Evolutionary conservation across 2,113 vertebrate genomes (phyloP).

Genomic region (Sciurus niger): DNA sequence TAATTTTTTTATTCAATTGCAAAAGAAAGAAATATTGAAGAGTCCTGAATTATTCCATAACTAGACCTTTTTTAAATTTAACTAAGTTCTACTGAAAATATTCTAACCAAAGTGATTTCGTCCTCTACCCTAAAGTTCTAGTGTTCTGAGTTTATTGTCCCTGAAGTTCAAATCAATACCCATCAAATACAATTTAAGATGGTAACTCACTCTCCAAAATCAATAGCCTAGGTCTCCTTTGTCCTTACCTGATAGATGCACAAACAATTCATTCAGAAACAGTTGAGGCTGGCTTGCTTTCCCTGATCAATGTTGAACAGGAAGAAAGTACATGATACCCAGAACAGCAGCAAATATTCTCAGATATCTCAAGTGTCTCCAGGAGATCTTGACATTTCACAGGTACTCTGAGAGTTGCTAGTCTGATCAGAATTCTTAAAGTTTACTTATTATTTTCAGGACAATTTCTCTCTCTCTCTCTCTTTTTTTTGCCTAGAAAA

Average conservation of each 20-base stretch:
- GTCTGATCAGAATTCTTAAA: not conserved
- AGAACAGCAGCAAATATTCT: too few species aligned
- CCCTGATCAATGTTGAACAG: not conserved
- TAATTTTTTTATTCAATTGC: too few species aligned
- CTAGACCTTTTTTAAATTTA: not conserved
- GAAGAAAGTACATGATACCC: not conserved
- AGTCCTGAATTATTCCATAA: not conserved
- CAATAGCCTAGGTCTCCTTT: not conserved
- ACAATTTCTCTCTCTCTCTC: not conserved
- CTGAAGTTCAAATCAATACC: not conserved
- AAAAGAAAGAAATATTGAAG: not conserved
- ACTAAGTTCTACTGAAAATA: not conserved
- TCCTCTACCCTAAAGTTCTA: not conserved
- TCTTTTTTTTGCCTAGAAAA: not conserved
- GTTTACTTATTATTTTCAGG: not conserved
- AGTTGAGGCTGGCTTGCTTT: not conserved
- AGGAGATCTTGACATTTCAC: not conserved
- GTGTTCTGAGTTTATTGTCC: not conserved
- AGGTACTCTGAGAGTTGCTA: not conserved
- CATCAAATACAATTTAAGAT: not conserved
- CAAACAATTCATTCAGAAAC: too few species aligned
- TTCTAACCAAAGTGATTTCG: not conserved
- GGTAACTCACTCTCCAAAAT: not conserved
- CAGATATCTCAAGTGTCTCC: too few species aligned
- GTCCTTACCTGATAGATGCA: not conserved